Conservation (phyloP, 1,140 invertebrate genomes). For the Trachymyrmex cornetzi region DNA sequence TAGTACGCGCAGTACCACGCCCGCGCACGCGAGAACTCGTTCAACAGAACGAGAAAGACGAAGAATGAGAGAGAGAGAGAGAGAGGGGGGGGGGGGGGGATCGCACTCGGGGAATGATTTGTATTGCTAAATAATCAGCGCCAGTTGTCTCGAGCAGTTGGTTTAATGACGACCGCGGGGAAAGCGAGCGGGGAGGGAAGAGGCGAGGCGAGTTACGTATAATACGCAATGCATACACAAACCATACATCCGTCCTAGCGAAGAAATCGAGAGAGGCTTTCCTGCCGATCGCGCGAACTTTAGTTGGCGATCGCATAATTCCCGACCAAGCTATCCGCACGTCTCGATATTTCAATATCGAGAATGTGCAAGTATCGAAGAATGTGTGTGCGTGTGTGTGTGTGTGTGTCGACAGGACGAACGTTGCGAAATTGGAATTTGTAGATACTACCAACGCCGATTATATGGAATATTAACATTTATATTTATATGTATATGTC, state of each 20-base stretch:
- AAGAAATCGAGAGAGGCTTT: constrained; percentile 26
- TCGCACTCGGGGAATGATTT: constrained; percentile 81
- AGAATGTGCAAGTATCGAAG: constrained; percentile 6
- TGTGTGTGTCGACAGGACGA: not conserved
- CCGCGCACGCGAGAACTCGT: constrained; percentile 82
- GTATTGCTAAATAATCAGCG: constrained; percentile 86
- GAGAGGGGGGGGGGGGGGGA: not conserved
- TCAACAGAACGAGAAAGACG: constrained; percentile 63
- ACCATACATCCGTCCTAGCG: not conserved
- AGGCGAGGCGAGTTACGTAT: constrained; percentile 72
- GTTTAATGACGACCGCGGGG: constrained; percentile 82
- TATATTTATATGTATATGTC: not conserved
- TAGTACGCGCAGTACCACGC: constrained; percentile 80
- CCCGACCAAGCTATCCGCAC: constrained; percentile 38
- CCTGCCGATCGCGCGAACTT: constrained; percentile 58
- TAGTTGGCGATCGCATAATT: constrained; percentile 66
- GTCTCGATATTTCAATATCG: constrained; percentile 57
- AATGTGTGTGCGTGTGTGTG: not conserved
- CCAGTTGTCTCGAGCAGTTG: constrained; percentile 82
- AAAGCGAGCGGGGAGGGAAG: not conserved
- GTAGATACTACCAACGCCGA: not conserved
- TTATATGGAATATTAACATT: constrained; percentile 21
- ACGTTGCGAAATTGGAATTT: constrained; percentile 54
- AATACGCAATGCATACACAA: constrained; percentile 38
- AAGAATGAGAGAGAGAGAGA: not conserved